Evolutionary conservation across 2,888 invertebrate genomes (phyloP).

Genomic region (Argyresthia goedartella): DNA sequence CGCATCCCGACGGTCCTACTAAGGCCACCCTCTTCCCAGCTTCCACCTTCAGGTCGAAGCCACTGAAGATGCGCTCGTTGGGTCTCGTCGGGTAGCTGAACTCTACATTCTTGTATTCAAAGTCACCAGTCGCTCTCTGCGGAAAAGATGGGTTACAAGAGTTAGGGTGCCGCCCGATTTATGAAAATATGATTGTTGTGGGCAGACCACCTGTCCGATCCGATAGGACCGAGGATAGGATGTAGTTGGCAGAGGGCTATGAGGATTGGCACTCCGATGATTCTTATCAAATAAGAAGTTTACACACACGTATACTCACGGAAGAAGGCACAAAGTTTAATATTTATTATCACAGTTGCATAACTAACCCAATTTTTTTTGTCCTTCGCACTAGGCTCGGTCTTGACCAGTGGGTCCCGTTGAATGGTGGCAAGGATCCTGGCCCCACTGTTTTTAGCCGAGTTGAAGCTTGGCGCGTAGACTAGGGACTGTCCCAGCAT

Average conservation of each 20-base stretch:
- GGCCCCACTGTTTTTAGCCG: slow-evolving; percentile 69
- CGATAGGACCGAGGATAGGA: no score
- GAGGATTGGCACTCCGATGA: background rate
- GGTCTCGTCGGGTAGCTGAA: slow-evolving; percentile 81
- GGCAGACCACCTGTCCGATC: background rate
- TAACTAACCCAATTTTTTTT: slow-evolving; percentile 25
- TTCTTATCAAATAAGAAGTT: background rate
- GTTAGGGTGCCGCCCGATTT: background rate
- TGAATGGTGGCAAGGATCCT: slow-evolving; percentile 43
- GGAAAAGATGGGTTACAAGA: background rate
- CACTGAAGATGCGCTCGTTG: slow-evolving; percentile 74
- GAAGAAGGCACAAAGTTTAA: background rate
- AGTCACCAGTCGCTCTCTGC: slow-evolving; percentile 65
- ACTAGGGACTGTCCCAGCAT: slow-evolving; percentile 84
- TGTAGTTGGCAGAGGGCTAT: no score
- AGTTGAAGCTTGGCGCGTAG: slow-evolving; percentile 82
- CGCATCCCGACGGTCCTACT: slow-evolving; percentile 75
- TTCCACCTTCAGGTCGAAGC: slow-evolving; percentile 70
- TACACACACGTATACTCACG: background rate
- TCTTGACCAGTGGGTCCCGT: slow-evolving; percentile 40
- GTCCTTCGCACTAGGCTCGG: slow-evolving; percentile 39
- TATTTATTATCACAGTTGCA: no score
- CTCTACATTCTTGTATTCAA: slow-evolving; percentile 70
- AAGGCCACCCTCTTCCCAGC: slow-evolving; percentile 76
- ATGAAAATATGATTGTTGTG: background rate